Conservation (phyloP, 1,140 invertebrate genomes). For the Dendroctonus ponderosae region DNA sequence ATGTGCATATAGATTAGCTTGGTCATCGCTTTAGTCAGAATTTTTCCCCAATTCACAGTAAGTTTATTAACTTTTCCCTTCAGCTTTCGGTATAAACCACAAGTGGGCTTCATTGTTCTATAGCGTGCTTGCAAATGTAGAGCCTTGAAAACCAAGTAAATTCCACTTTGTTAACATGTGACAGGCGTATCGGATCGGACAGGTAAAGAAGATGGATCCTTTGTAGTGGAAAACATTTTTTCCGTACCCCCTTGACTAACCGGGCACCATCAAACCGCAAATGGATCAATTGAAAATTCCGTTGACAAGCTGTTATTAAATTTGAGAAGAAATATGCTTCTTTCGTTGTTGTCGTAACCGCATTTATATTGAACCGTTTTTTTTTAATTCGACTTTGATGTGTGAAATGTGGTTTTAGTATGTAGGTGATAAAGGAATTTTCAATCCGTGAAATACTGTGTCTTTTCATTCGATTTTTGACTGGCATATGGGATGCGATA, state of each 20-base stretch:
- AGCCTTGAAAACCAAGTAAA: conserved; percentile 5
- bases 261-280: conserved; percentile 18
- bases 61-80: background rate
- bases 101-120: too few relatives aligned
- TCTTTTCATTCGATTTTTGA: too few relatives aligned
- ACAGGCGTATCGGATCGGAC: conserved; percentile 30
- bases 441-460: too few relatives aligned
- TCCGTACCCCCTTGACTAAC: conserved; percentile 16
- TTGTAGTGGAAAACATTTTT: conserved; percentile 11
- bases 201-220: conserved; percentile 32
- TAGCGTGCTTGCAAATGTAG: too few relatives aligned
- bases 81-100: background rate
- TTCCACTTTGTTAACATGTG: conserved; percentile 31
- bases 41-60: too few relatives aligned
- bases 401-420: too few relatives aligned
- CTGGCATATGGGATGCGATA: too few relatives aligned
- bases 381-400: too few relatives aligned
- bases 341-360: background rate
- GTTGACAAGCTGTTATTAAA: conserved; percentile 27
- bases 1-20: too few relatives aligned
- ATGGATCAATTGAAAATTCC: conserved; percentile 12
- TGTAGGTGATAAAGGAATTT: too few relatives aligned
- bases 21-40: too few relatives aligned
- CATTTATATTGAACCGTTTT: background rate
- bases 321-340: background rate